These are phyloP conservation scores for Ephestia elutella DNA, from an alignment of 1,140 invertebrate genomes.

Conservation along the genomic window DNA sequence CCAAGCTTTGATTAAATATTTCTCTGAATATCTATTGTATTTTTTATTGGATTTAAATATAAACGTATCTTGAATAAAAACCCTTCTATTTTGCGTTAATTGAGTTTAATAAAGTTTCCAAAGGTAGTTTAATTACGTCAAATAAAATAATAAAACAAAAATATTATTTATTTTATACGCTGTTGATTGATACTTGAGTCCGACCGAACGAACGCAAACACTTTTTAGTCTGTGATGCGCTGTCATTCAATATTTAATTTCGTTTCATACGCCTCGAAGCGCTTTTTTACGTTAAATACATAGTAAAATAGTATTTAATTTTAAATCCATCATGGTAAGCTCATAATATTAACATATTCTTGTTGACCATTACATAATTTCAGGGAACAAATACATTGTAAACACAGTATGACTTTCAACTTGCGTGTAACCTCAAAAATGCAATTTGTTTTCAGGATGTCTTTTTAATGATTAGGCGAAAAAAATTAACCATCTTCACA, in stretches of 20 bases:
- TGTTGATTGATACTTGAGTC: too few species aligned
- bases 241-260: constrained; percentile 63
- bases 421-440: constrained; percentile 69
- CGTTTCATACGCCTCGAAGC: constrained; percentile 62
- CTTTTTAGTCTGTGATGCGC: not conserved
- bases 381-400: not conserved
- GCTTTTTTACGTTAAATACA: constrained; percentile 58
- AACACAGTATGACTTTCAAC: constrained; percentile 17
- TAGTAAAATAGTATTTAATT: constrained; percentile 54
- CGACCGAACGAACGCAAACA: not conserved
- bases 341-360: not conserved
- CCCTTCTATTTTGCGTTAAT: too few species aligned
- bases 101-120: too few species aligned
- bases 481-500: constrained; percentile 98
- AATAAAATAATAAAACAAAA: too few species aligned
- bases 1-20: too few species aligned
- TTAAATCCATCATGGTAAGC: constrained; percentile 62
- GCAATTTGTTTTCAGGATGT: constrained; percentile 86
- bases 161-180: too few species aligned
- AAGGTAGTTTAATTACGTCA: too few species aligned
- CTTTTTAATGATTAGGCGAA: constrained; percentile 97
- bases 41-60: too few species aligned
- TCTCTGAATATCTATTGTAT: too few species aligned
- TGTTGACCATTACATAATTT: not conserved
- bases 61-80: too few species aligned